Percentiles rank a stretch among this genome's conserved stretches.
phyloP scores from a whole-genome alignment of 1,140 invertebrate species.

The Chrysomallon squamiferum region DNA sequence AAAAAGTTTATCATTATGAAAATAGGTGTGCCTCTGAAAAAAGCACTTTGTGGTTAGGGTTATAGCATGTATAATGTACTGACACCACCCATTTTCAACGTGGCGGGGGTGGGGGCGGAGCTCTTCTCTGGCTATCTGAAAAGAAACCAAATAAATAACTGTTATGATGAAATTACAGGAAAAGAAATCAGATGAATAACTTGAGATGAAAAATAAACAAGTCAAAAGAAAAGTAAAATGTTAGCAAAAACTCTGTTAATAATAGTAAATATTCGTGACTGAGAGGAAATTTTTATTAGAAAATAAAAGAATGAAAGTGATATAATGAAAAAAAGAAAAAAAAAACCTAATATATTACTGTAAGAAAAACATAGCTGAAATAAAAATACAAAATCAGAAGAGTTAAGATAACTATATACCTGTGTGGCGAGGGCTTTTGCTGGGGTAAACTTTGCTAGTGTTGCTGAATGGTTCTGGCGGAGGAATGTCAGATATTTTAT shows the following conservation, averaged over 20 bases:
- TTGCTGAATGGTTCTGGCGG: constrained; percentile 28
- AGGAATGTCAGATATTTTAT: constrained; percentile 22
- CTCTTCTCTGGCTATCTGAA: constrained; percentile 5
- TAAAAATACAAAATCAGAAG: not conserved
- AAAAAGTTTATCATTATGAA: not conserved
- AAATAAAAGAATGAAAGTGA: not conserved
- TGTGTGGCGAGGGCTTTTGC: not conserved
- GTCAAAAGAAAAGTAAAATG: not conserved
- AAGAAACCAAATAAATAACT: too few relatives aligned
- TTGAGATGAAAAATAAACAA: not conserved
- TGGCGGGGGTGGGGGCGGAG: not conserved
- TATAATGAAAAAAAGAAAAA: too few relatives aligned
- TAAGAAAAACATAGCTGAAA: not conserved
- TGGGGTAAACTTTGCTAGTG: constrained; percentile 29
- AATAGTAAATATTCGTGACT: not conserved
- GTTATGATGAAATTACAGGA: too few relatives aligned
- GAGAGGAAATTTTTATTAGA: not conserved
- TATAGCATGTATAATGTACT: not conserved
- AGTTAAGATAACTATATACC: not conserved
- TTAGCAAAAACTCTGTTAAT: not conserved
- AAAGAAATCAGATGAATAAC: not conserved
- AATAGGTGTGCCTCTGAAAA: not conserved
- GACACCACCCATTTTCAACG: not conserved
- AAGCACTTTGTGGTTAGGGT: not conserved
- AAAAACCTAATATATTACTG: not conserved